phyloP scores from a whole-genome alignment of 1,140 invertebrate genomes.

The Schlechtendalia chinensis region DNA sequence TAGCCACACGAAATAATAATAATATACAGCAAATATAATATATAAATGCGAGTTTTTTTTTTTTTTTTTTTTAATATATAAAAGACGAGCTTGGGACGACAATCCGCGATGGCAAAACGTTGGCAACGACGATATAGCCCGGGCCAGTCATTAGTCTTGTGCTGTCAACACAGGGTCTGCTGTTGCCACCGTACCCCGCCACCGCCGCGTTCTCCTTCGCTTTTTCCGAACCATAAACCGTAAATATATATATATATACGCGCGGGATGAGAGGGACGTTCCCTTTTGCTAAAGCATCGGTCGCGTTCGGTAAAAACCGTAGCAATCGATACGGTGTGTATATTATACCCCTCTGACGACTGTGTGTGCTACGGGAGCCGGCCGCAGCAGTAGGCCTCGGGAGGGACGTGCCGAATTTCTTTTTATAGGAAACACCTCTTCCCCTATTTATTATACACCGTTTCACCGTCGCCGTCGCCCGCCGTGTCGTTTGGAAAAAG shows the following conservation, averaged over 20 bases:
- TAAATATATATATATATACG: too few species aligned
- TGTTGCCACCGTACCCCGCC: neutral
- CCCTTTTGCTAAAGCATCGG: conserved; percentile 20
- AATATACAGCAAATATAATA: neutral
- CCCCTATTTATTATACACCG: neutral
- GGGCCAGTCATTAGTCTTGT: conserved; percentile 41
- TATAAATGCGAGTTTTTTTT: conserved; percentile 18
- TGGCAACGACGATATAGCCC: neutral
- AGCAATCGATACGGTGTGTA: conserved; percentile 41
- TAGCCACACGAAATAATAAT: conserved; percentile 4
- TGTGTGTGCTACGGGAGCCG: neutral
- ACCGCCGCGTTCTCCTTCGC: neutral
- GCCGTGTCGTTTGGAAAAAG: neutral
- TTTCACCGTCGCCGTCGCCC: neutral
- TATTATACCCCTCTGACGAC: neutral
- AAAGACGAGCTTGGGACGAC: conserved; percentile 26
- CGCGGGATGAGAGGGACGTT: neutral
- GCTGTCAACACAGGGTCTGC: conserved; percentile 45
- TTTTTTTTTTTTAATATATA: conserved; percentile 41
- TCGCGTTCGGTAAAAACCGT: conserved; percentile 36
- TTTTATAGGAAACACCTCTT: conserved; percentile 32
- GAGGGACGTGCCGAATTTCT: neutral
- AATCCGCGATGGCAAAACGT: conserved; percentile 27
- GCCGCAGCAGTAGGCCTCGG: neutral
- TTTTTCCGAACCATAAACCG: conserved; percentile 37